phyloP scores from a whole-genome alignment of 2,113 vertebrate genomes.

The Thalassarche chlororhynchos region DNA sequence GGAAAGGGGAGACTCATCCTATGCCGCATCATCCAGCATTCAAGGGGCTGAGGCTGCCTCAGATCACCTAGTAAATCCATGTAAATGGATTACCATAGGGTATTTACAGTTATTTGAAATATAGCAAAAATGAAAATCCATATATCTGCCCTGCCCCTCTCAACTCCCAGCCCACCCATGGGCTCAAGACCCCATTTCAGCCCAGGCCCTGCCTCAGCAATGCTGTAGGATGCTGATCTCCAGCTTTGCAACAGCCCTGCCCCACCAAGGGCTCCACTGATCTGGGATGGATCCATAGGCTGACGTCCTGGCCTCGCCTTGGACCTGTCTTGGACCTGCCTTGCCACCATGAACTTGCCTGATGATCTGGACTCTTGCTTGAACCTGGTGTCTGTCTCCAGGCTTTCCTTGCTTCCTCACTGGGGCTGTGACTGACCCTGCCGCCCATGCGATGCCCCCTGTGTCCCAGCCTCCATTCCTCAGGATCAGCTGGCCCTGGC shows the following conservation, averaged over 20 bases:
- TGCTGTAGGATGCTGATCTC: background rate
- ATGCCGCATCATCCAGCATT: accelerated
- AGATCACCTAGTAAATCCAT: background rate
- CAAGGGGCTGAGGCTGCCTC: background rate
- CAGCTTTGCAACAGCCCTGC: background rate
- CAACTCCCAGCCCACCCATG: background rate
- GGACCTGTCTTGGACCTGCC: background rate
- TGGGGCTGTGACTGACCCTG: background rate
- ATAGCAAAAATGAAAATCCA: background rate
- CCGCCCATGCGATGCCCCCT: background rate
- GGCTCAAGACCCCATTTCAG: background rate
- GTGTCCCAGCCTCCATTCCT: background rate
- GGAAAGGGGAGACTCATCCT: background rate
- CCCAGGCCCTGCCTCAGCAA: background rate
- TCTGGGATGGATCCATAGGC: background rate
- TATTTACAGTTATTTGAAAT: background rate
- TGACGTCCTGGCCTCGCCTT: too few species aligned
- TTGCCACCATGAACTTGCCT: background rate
- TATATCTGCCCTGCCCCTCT: accelerated
- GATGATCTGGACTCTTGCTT: background rate
- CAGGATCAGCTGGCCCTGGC: background rate
- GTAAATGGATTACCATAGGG: background rate
- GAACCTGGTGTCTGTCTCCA: background rate
- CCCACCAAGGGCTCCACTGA: background rate
- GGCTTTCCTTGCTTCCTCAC: background rate